Base-by-base conservation (phyloP, 2,113 vertebrate genomes). In the Larimichthys crocea region DNA sequence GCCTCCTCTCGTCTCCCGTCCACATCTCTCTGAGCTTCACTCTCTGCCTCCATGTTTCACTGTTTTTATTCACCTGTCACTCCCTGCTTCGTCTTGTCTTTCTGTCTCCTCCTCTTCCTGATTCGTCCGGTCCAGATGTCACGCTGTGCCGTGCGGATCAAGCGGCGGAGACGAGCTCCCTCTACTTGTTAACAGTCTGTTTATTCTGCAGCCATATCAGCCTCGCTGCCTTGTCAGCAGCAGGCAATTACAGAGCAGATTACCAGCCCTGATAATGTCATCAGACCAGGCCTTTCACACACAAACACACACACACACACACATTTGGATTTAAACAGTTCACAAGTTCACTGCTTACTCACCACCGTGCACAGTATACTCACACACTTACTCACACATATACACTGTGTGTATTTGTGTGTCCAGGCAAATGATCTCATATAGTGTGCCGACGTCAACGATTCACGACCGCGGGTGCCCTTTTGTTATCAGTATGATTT, bases 211-310 rank as follows among this genome's bases (percentile, higher is more conserved):
- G 83, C 80, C 56, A 24, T 71, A 76, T 85, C 90, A 72, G 79
- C 75, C 67, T 76, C 70, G 4, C 55, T 70, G 79, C 86, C 15
- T 61, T 84, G 82, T 88, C 90, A 87, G 87, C 89, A 86, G 80
- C 84, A 80, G 76, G 74, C 88, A 90, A 86, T 88, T 91, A 90
- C 87, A 80, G 81, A 76, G 69, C 74, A 90, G 91, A 91, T 91
- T 84, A 91, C 77, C 79, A 52, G 15, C 62, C 48, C 66, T 56
- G 80, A 87, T 91, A 87, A 84, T 87, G 87, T 88, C 89, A 87
- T 86, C 87, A 81, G 82, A 82, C 83, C 48, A 40, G 46, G 76
- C 57, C 78, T 65, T 48, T 3, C 55, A 70, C 59, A 74, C n/a
- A n/a, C n/a, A n/a, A n/a, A n/a, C n/a, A n/a, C 24, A 26, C 26